Base-by-base conservation (phyloP, 2,888 invertebrate genomes). In the Lepeophtheirus nordmannii region DNA sequence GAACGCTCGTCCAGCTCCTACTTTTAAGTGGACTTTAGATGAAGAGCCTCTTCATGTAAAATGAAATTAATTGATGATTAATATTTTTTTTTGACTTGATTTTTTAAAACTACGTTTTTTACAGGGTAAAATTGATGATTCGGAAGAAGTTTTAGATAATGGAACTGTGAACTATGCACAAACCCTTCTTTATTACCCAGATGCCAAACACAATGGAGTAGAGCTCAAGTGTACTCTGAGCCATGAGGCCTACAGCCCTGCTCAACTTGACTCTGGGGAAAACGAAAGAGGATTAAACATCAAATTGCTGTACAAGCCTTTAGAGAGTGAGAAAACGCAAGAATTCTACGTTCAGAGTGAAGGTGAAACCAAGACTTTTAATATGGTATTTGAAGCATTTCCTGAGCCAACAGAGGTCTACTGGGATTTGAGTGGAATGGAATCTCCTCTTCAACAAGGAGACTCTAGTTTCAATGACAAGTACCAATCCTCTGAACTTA, bases 141-240 rank as follows among this genome's bases (percentile, higher is more conserved):
- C 20, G 5, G 30, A 63, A 56, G 63, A 63, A 37, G 46, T 17
- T 14, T 46, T 20, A 20, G 23, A 11, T 1, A 22, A 63, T 23
- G 63, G 63, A 46, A 46, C 17, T n/a, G n/a, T 56, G 37, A 63
- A 46, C 10, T 63, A 63, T 53, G 53, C 53, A 46, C 22, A 38
- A n/a, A 63, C 63, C 23, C 53, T 63, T 11, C 17, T 30, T n/a
- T 63, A 56, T 53, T 37, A 56, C 30, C 30, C 63, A 12, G 56
- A 46, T 63, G 37, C 63, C 38, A 56, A 63, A 53, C 63, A 63
- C 56, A 56, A 22, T n/a, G 63, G 63, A 12, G 46, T 46, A 8
- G 38, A 23, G 20, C 63, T 63, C 63, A 46, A 56, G 37, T 63
- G 63, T 30, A 53, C 22, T 11, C 46, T 63, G 17, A 37, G n/a